Percentiles rank a stretch among this genome's conserved stretches.
phyloP scores from a whole-genome alignment of 2,888 invertebrate genomes.

The Drosophila prostipennis region DNA sequence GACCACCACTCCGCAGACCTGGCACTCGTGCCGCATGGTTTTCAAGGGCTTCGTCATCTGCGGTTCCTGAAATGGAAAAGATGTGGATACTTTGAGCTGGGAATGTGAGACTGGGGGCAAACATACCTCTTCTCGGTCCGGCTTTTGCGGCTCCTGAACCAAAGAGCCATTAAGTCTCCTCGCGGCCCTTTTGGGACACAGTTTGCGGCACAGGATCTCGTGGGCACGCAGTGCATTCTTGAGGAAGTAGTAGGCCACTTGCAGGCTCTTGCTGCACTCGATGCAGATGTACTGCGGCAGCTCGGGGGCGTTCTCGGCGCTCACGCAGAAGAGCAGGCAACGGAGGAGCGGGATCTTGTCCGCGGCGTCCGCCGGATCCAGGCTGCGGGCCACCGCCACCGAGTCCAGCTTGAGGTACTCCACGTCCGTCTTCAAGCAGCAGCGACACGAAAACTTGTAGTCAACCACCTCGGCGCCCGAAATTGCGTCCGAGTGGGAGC shows the following conservation, averaged over 20 bases:
- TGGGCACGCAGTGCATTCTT: conserved; percentile 76
- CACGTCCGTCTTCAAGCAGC: conserved; percentile 76
- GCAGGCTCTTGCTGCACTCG: conserved; percentile 73
- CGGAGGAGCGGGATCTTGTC: conserved; percentile 68
- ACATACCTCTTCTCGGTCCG: not conserved
- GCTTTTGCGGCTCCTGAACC: not conserved
- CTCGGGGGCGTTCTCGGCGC: conserved; percentile 63
- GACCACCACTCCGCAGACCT: conserved; percentile 72
- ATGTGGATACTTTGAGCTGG: not conserved
- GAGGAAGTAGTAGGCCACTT: conserved; percentile 76
- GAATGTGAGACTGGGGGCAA: too few relatives aligned
- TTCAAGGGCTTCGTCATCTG: conserved; percentile 20
- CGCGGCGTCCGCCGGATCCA: conserved; percentile 16
- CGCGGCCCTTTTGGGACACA: conserved; percentile 42
- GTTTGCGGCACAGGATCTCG: conserved; percentile 69
- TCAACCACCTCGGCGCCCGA: conserved; percentile 48
- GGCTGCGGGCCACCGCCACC: conserved; percentile 49
- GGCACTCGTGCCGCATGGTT: conserved; percentile 71
- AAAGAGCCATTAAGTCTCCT: conserved; percentile 29
- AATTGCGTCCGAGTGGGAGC: conserved; percentile 24
- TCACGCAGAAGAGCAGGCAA: conserved; percentile 71
- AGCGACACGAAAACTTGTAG: conserved; percentile 75
- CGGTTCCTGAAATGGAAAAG: not conserved
- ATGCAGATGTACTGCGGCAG: conserved; percentile 73
- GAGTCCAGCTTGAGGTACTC: conserved; percentile 76